Base-by-base conservation (phyloP, 2,888 invertebrate species). In the Brachyptera putata region DNA sequence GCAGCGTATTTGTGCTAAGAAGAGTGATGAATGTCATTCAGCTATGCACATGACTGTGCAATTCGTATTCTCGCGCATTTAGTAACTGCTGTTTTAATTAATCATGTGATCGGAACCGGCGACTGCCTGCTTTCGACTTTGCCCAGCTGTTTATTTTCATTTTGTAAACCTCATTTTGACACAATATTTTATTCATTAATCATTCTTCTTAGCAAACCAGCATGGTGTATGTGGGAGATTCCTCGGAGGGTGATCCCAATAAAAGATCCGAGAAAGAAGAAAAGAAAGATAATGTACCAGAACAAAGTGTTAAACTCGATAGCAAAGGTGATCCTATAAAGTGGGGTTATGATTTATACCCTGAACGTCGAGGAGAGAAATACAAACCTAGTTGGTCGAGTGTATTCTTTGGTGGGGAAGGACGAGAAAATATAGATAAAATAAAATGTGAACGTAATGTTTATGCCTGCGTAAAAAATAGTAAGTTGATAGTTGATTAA, bases 331-430 rank as follows among this genome's bases (percentile, higher is more conserved):
- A 63, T 36, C 67, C 64, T 24, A 61, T 63, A 43, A 67, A 75
- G 66, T 89, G 87, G 87, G 89, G 89, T 61, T 89, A 87, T 70
- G 88, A 91, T 76, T 77, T 92, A 63, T 93, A 91, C 71, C 93
- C 93, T 0, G 90, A 92, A 73, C 80, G 93, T 67, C 80, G 84
- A 68, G 85, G 86, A 0, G 74, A 71, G 21, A 75, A 79, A 34
- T 81, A 78, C 67, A 78, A 79, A 63, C 78, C 81, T 0, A 80
- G 76, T 68, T 74, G 84, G 72, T 71, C 75, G 1, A 79, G 79
- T 60, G 73, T 83, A 41, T 67, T 89, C 1, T 71, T 85, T 13
- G 82, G 85, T 3, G 76, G 82, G 48, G 86, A 87, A 73, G 88
- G 89, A 30, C 80, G 80, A 65, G 87, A 90, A 71, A 79, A 76